Evolutionary conservation across 1,140 invertebrate genomes (phyloP).

Genomic region (Drosophila simulans): DNA sequence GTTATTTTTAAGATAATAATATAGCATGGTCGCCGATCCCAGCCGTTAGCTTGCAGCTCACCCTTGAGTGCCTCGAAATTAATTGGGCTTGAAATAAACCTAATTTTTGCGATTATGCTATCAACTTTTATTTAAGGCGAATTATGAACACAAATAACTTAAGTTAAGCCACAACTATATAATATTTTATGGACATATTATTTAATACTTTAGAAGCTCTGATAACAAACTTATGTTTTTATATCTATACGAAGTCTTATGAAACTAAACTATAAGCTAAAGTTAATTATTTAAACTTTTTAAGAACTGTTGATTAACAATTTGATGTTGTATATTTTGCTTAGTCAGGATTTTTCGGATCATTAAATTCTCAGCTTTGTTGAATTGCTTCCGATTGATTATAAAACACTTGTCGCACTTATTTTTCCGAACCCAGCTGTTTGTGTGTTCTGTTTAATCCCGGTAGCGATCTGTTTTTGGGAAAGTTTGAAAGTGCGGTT

Average conservation of each 20-base stretch:
- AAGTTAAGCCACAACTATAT: background rate
- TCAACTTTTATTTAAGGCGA: background rate
- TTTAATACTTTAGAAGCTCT: background rate
- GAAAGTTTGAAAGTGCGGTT: constrained; percentile 73
- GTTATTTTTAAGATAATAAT: constrained; percentile 23
- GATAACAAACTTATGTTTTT: too few species aligned
- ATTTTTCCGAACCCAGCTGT: constrained; percentile 23
- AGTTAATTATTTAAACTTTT: background rate
- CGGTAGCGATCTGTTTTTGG: constrained; percentile 38
- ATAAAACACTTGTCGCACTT: constrained; percentile 1
- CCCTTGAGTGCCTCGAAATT: constrained; percentile 6
- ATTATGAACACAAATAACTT: background rate
- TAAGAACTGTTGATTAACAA: background rate
- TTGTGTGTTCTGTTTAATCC: constrained; percentile 14
- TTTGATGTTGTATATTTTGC: background rate
- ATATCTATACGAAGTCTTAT: too few species aligned
- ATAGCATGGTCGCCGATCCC: background rate
- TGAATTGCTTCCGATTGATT: background rate
- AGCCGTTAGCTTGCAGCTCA: background rate
- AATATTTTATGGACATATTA: background rate
- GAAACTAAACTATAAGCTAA: too few species aligned
- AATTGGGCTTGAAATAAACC: constrained; percentile 2
- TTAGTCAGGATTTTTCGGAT: too few species aligned
- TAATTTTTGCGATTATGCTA: background rate
- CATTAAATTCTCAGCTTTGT: background rate